Percentiles rank a stretch among this genome's conserved stretches.
Conservation (phyloP, 2,113 vertebrate species). For the Odocoileus hemionus region DNA sequence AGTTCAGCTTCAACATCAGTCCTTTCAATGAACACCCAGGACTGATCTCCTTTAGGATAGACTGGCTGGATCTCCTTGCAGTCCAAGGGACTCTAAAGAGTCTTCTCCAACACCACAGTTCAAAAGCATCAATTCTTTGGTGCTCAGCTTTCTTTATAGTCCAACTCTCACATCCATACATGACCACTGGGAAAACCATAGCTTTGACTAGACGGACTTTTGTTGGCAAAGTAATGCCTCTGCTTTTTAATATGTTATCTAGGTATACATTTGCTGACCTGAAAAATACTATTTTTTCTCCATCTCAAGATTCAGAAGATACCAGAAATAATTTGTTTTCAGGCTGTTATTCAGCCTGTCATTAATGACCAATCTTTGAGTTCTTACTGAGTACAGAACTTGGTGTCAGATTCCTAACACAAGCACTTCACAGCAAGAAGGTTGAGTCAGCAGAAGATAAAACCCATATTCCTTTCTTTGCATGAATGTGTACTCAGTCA, state of each 20-base stretch:
- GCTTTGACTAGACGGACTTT: background rate
- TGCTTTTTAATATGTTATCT: background rate
- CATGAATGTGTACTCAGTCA: background rate
- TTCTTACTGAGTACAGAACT: background rate
- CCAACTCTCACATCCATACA: background rate
- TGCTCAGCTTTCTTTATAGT: background rate
- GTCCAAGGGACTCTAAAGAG: background rate
- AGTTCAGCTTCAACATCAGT: background rate
- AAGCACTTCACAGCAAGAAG: background rate
- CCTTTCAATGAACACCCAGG: background rate
- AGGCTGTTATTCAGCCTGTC: background rate
- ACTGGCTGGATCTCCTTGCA: background rate
- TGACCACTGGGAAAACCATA: background rate
- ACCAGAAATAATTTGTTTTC: background rate
- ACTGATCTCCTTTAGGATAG: background rate
- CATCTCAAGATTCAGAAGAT: background rate
- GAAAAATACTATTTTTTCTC: background rate
- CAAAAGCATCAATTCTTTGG: background rate
- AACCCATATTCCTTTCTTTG: background rate
- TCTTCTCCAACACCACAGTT: background rate
- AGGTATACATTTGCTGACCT: background rate
- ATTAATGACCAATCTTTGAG: background rate
- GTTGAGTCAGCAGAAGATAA: background rate
- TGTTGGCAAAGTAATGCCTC: background rate
- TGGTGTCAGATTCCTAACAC: background rate